These are phyloP conservation scores for Siniperca undulata DNA, from an alignment of 2,797 vertebrate genomes.

Conservation along the genomic window DNA sequence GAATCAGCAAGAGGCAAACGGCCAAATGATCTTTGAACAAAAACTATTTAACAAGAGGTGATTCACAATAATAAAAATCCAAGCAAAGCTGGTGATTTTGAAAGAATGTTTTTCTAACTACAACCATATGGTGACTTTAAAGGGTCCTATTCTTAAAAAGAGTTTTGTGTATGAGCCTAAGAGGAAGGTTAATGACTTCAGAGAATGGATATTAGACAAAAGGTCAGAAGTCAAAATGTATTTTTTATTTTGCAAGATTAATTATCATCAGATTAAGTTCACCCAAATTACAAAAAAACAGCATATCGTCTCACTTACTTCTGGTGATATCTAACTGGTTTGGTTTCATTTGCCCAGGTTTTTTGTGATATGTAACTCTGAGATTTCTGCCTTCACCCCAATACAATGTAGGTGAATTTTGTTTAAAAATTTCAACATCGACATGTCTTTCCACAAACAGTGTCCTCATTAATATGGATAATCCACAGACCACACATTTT, in stretches of 20 bases:
- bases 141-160: conserved; percentile 3
- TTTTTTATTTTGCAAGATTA: background rate
- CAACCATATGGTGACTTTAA: conserved; percentile 57
- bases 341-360: background rate
- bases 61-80: conserved; percentile 60
- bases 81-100: conserved; percentile 40
- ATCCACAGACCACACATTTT: background rate
- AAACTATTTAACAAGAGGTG: conserved; percentile 58
- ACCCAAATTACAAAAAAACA: background rate
- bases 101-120: conserved; percentile 49
- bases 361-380: background rate
- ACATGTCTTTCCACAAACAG: background rate
- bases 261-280: background rate
- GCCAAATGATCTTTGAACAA: conserved; percentile 53
- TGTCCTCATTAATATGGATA: background rate
- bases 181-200: conserved; percentile 52
- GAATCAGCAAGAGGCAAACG: conserved; percentile 43
- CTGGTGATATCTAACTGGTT: background rate
- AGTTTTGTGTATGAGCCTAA: conserved; percentile 38
- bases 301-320: background rate
- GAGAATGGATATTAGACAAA: conserved; percentile 42
- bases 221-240: conserved; percentile 19
- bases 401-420: background rate
- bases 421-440: background rate
- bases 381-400: background rate